These are phyloP conservation scores for Xiphias gladius DNA, from an alignment of 2,113 vertebrate species.

Conservation along the genomic window DNA sequence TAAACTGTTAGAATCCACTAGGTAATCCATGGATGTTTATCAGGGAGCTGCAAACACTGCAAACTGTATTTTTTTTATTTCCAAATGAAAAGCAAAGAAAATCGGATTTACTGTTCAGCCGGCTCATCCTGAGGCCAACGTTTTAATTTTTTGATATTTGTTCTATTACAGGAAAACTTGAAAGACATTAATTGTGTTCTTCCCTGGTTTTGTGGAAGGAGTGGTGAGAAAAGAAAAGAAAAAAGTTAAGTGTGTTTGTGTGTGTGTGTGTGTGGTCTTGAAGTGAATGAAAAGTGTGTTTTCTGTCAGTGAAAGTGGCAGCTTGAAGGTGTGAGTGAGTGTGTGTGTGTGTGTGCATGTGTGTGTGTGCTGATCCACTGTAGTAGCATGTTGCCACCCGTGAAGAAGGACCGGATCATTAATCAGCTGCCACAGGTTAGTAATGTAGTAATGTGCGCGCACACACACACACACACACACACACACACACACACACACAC, in stretches of 20 bases:
- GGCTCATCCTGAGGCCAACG: not conserved
- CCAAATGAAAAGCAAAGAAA: not conserved
- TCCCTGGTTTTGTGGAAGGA: not conserved
- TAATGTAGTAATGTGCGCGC: not conserved
- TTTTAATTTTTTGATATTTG: not conserved
- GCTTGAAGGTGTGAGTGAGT: constrained; percentile 29
- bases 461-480: constrained; percentile 27
- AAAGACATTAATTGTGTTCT: not conserved
- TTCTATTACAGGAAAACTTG: constrained; percentile 16
- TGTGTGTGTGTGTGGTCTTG: not conserved
- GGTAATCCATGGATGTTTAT: too few species aligned
- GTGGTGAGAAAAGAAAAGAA: not conserved
- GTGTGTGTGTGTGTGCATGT: not conserved
- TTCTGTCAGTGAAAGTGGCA: constrained; percentile 3
- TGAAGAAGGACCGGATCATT: constrained; percentile 92
- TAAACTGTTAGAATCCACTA: too few species aligned
- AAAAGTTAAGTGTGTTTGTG: not conserved
- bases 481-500: constrained; percentile 28
- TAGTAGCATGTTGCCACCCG: constrained; percentile 90
- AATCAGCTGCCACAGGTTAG: constrained; percentile 89
- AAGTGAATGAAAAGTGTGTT: constrained; percentile 21
- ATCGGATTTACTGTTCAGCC: not conserved
- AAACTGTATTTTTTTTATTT: not conserved
- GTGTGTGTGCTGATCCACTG: constrained; percentile 6
- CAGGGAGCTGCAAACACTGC: too few species aligned